Evolutionary conservation across 2,113 vertebrate genomes (phyloP), one percentile per base, ranked within the genome.

Genomic region (Columba livia): DNA sequence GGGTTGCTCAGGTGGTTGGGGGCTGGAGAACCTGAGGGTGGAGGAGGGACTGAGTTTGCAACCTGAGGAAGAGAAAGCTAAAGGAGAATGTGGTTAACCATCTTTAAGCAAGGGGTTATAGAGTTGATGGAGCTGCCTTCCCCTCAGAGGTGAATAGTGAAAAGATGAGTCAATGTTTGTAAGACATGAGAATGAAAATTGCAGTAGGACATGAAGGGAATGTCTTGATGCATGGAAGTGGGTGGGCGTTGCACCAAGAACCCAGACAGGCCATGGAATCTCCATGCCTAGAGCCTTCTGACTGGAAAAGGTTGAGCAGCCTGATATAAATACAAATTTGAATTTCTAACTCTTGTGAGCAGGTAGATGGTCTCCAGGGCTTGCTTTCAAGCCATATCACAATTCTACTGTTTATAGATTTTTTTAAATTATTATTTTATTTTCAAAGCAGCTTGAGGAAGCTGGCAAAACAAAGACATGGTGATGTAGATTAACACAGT

Each of bases 1-100:
- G 15, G 2, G 1, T 18, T 79, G 58, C 3, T 38, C 7, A 8
- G 8, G 3, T 13, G 23, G 1, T 1, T 44, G 34, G 2, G 32
- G 5, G 4, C 50, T 79, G 2, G 1, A 61, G 32, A 16, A 12
- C 50, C 23, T 73, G 32, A 13, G 10, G 6, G 4, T 32, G 11
- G 23, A 23, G 9, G 11, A 38, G 12, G 19, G 20, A 14, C 19
- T 26, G 56, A 8, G 15, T 73, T 51, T 84, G 29, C 20, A 56
- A 1, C 34, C 13, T 17, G 21, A 44, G 13, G 38, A 67, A 31
- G 31, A n/a, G 34, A 54, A 74, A 1, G 17, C 17, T 48, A 25
- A 42, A 34, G 61, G 29, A 48, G 21, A 48, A 3, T 1, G 1
- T 4, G 31, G 18, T 28, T 53, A 58, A 25, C 51, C 8, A 6